A percentile compares a stretch with the other conserved stretches of the same genome.
Conservation (phyloP, 2,113 vertebrate genomes). For the Chaetura pelagica region DNA sequence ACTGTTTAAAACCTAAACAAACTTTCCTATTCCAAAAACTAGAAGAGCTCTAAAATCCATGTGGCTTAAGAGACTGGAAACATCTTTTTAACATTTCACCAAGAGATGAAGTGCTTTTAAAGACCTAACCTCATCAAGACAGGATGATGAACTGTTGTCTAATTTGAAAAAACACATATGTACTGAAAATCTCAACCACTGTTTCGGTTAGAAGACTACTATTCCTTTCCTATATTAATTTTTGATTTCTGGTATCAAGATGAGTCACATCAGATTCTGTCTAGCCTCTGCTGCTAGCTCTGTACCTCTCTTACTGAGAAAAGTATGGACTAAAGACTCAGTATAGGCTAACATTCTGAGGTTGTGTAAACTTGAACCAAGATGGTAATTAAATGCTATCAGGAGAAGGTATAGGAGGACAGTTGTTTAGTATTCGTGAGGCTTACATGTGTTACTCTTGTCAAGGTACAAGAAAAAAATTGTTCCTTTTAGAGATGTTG, state of each 20-base stretch:
- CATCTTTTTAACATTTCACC: background rate
- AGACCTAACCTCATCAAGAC: background rate
- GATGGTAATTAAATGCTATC: background rate
- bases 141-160: background rate
- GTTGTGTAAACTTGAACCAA: conserved; percentile 28
- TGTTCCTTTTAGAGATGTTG: background rate
- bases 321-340: background rate
- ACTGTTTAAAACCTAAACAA: background rate
- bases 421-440: background rate
- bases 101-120: background rate
- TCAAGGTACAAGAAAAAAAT: background rate
- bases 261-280: background rate
- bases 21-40: background rate
- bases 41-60: background rate
- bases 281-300: background rate
- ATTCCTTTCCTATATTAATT: background rate
- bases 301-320: background rate
- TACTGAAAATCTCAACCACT: background rate
- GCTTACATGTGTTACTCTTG: background rate
- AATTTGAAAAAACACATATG: background rate
- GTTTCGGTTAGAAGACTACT: background rate
- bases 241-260: background rate
- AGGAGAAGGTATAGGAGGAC: background rate
- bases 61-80: background rate
- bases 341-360: background rate